Base-by-base conservation (phyloP, 2,797 vertebrate genomes). In the Fundulus diaphanus region DNA sequence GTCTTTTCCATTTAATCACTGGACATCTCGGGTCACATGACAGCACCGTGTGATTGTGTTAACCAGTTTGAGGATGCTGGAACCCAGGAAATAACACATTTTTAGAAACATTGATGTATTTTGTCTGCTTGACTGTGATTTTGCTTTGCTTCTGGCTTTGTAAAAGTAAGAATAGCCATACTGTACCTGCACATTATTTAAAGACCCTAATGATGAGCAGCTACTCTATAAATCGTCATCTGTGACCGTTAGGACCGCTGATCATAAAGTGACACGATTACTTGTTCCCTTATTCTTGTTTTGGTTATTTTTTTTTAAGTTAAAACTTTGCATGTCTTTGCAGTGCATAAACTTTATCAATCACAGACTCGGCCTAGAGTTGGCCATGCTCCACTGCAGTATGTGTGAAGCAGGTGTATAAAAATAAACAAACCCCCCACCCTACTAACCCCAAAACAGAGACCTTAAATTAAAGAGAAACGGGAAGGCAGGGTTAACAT, bases 1-100 rank as follows among this genome's bases (percentile, higher is more conserved):
- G 63, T 72, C 82, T 83, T 76, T 52, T 57, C 33, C 9, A n/a
- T 77, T 73, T 72, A 57, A 33, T 57, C 52, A 40, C 44, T 73
- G 44, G 33, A 69, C 44, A 54, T 72, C 46, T 70, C 24, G 40
- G 31, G 81, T 93, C 90, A 88, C 76, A 75, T 86, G 91, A 89
- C 79, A 22, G 61, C 16, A 42, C 65, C 77, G 88, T 89, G 86
- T 91, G 92, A 92, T 74, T n/a, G 72, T 82, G 68, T 84, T 74
- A 90, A 87, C 87, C 54, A 68, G 80, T 87, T 75, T 67, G n/a
- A 66, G n/a, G n/a, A n/a, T n/a, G n/a, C n/a, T n/a, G n/a, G n/a
- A n/a, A n/a, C n/a, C n/a, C n/a, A 76, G 20, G 33, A 76, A 27
- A 11, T 42, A 57, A 1, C 15, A 27, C 48, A 15, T 16, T 59